Evolutionary conservation across 92 coral and sea anemone species (phyloP).

Genomic region (Muricea muricata): DNA sequence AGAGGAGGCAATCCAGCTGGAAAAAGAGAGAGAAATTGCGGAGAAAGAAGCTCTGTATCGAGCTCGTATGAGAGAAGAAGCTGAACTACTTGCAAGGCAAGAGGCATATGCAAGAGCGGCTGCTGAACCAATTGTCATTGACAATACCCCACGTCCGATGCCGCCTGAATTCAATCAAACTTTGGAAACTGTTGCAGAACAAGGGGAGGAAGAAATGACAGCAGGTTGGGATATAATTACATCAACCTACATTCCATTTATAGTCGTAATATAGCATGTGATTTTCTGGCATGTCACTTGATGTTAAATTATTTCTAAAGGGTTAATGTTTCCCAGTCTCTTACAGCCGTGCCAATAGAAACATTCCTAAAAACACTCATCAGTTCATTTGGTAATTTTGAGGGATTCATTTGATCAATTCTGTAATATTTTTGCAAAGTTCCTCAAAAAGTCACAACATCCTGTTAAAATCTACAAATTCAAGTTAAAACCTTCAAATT

Average conservation of each 20-base stretch:
- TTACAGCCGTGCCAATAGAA: too few relatives aligned
- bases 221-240: constrained; percentile 18
- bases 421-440: too few relatives aligned
- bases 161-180: constrained; percentile 91
- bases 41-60: constrained; percentile 25
- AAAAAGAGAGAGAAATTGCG: constrained; percentile 49
- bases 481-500: too few relatives aligned
- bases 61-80: constrained; percentile 84
- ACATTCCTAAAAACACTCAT: too few relatives aligned
- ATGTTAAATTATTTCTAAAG: too few relatives aligned
- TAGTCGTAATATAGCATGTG: neutral
- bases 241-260: neutral
- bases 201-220: constrained; percentile 77
- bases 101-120: constrained; percentile 89
- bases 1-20: constrained; percentile 69
- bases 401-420: too few relatives aligned
- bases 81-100: constrained; percentile 82
- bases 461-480: too few relatives aligned
- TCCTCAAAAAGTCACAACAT: too few relatives aligned
- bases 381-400: too few relatives aligned
- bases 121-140: constrained; percentile 74
- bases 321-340: too few relatives aligned
- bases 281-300: neutral
- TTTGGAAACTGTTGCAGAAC: constrained; percentile 86
- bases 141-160: constrained; percentile 82